Evolutionary conservation across 2,797 vertebrate genomes (phyloP), one percentile per base, ranked within the genome.

Genomic region (Spheniscus humboldti): DNA sequence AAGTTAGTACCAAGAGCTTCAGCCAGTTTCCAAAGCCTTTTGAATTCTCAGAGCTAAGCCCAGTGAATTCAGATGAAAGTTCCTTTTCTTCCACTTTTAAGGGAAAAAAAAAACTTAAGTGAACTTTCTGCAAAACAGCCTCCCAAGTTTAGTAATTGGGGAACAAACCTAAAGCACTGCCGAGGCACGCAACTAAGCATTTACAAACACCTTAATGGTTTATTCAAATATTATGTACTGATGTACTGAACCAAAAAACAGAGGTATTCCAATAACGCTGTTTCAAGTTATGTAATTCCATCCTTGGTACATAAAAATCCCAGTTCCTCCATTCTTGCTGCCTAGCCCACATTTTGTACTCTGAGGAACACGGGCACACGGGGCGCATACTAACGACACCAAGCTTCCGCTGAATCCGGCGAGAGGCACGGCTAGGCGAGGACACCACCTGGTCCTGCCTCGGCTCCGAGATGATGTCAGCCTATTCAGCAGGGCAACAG

Each of bases 21-120:
- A 91, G 86, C 53, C 86, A 89, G 79, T 72, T 97, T 88, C 92
- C 76, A 88, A 92, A 63, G 94, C 60, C 87, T 94, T 94, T 89
- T 86, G 92, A 45, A 96, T 91, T 96, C 86, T 83, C 55, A 84
- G 53, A 84, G 69, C 85, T 84, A 92, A 95, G 75, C 60, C 20
- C 18, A 0, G 52, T 92, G 91, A 98, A 97, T 98, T 95, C 89
- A 96, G 92, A 97, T 92, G 81, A 93, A 96, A 94, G 78, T 93
- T 91, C 59, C 87, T 90, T 95, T 97, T 96, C 93, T 97, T 96
- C 92, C 69, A 64, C 75, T 96, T 96, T 96, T 94, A 92, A 95
- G 77, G 86, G 76, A 92, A 91, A 64, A 64, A 95, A 96, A 90
- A 52, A 88, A 91, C 39, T 85, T 86, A 81, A 81, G 69, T 30